Base-by-base conservation (phyloP, 2,113 vertebrate genomes). In the Cinclus cinclus region DNA sequence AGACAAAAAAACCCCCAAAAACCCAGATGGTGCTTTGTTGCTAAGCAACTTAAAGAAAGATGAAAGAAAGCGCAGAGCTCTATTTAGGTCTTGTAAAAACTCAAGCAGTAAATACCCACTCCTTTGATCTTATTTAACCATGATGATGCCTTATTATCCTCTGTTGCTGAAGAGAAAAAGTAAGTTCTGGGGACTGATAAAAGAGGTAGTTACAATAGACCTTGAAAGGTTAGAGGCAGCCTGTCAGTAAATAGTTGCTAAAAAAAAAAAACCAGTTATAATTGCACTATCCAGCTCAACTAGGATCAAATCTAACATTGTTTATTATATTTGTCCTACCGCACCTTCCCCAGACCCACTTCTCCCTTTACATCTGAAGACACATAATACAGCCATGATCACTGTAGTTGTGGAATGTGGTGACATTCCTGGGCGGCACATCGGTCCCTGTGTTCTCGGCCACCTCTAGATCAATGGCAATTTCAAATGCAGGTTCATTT, bases 41-140 rank as follows among this genome's bases (percentile, higher is more conserved):
- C 95, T 90, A 82, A 93, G 88, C 73, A 91, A 89, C 92, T 73
- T 96, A 92, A 92, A 87, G 84, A 89, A 93, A 97, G 85, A 91
- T 89, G 77, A 95, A 97, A 96, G 94, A 87, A 87, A 90, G 86
- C 81, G 79, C 68, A 63, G 58, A 87, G 50, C 52, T 95, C 84
- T 89, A 59, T 89, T 96, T 89, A 87, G 62, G 55, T 80, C 87
- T 79, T 64, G n/a, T 87, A 65, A 91, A 92, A 85, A 60, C 78
- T 77, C 73, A 75, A 80, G 71, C 58, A 88, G 80, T 92, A 95
- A 96, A 93, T 93, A 76, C 67, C 39, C 75, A 76, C 59, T 96
- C 55, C 70, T 97, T 92, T 95, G 91, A 96, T 95, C 81, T 82
- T 90, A 64, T 85, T 96, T 95, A 90, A 90, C 85, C 49, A 10